These are phyloP conservation scores for Glyptemys insculpta DNA, from an alignment of 2,797 vertebrate genomes.

Conservation along the genomic window DNA sequence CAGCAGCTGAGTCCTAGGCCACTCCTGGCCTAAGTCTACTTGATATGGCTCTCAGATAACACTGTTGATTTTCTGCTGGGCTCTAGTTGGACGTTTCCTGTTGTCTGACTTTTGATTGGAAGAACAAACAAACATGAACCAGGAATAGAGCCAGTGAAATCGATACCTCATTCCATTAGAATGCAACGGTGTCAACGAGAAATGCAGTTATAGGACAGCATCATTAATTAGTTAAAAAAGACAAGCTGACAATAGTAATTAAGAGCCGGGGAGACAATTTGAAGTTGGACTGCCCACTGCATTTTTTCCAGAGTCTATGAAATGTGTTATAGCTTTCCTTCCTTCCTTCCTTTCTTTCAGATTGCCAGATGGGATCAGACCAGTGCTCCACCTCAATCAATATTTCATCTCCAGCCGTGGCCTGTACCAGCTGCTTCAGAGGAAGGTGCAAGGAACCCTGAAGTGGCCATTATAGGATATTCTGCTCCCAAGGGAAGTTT, in stretches of 20 bases:
- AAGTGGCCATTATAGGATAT: accelerated
- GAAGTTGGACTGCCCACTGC: not conserved
- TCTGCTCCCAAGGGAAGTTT: not conserved
- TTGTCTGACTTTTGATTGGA: conserved; percentile 60
- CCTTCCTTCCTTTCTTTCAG: not conserved
- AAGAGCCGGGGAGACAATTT: not conserved
- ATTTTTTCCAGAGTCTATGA: conserved; percentile 12
- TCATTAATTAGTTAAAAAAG: conserved; percentile 53
- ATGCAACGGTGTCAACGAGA: not conserved
- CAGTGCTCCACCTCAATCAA: not conserved
- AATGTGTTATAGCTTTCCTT: not conserved
- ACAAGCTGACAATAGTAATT: conserved; percentile 49
- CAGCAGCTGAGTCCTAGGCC: conserved; percentile 72
- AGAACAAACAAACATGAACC: conserved; percentile 43
- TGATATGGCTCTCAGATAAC: conserved; percentile 33
- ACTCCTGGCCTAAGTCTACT: conserved; percentile 60
- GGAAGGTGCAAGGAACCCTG: not conserved
- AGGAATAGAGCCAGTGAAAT: not conserved
- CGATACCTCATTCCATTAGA: not conserved
- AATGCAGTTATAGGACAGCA: not conserved
- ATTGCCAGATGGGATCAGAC: not conserved
- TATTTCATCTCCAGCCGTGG: not conserved
- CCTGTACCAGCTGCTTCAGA: not conserved
- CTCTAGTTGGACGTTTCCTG: conserved; percentile 2
- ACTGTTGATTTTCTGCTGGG: not conserved